These are phyloP conservation scores for Dicyrtoma fusca DNA, from an alignment of 2,888 invertebrate genomes.

Conservation along the genomic window DNA sequence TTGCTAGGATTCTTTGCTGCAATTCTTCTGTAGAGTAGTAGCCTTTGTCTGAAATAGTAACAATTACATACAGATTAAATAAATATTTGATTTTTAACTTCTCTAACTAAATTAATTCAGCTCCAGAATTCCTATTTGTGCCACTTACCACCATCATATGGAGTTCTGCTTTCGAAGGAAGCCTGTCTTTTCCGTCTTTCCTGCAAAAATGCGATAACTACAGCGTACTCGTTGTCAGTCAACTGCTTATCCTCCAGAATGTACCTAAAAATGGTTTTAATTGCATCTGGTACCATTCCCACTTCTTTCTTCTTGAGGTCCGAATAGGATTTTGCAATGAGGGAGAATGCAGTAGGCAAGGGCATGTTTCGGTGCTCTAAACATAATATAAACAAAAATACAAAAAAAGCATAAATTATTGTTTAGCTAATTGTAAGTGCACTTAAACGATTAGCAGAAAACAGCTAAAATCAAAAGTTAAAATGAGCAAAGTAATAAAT, in stretches of 20 bases:
- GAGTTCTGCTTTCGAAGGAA: constrained; percentile 17
- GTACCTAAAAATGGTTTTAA: neutral
- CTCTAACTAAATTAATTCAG: too few species aligned
- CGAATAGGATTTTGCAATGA: constrained; percentile 8
- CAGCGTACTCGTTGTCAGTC: constrained; percentile 7
- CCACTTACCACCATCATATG: constrained; percentile 7
- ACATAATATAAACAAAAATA: neutral
- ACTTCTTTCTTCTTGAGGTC: constrained; percentile 18
- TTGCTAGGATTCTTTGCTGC: constrained; percentile 17
- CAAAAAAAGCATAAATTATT: neutral
- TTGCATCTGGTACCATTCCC: neutral
- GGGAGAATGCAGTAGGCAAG: neutral
- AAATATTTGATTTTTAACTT: too few species aligned
- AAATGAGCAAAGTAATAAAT: too few species aligned
- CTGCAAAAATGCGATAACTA: constrained; percentile 8
- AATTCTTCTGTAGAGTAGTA: constrained; percentile 10
- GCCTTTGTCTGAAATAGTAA: too few species aligned
- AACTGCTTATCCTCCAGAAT: neutral
- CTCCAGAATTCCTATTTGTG: neutral
- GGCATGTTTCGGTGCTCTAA: constrained; percentile 32
- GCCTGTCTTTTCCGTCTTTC: constrained; percentile 14
- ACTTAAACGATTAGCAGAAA: neutral
- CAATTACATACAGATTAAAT: too few species aligned
- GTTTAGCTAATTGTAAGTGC: neutral
- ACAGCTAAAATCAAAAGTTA: too few species aligned